Base-by-base conservation (phyloP, 2,888 invertebrate genomes). In the Listrodromus nycthemerus region DNA sequence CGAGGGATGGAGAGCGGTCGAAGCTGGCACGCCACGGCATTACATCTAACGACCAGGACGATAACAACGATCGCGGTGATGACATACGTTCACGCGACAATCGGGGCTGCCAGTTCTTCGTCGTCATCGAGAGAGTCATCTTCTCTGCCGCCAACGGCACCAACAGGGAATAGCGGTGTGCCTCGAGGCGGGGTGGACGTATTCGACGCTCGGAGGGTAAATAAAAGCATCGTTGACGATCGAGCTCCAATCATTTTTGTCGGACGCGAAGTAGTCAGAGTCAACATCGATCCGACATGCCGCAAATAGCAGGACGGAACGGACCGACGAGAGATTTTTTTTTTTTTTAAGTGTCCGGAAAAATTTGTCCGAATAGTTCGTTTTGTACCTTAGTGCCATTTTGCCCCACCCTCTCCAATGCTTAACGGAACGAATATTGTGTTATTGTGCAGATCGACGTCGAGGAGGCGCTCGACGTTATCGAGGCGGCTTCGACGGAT, bases 381-480 rank as follows among this genome's bases (percentile, higher is more conserved):
- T 45, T 45, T 45, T 45, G 41, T 5, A 13, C 41, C 16, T 13
- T 1, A 3, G 13, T 16, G 41, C 16, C 2, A 45, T 45, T 45
- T 45, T 10, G 41, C 41, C 41, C 13, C 41, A 16, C 13, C 0
- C 16, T 45, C 41, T 4, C 41, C 16, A 16, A 16, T 45, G 16
- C 13, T 45, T 16, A 61, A n/a, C 30, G 61, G 61, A 61, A 21
- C 24, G 10, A 55, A 55, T 24, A 10, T 55, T 24, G 55, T 24
- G 24, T 45, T 55, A 61, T 65, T 50, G 21, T 48, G 21, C 63
- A 84, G 95, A 95, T 95, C 90, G 95, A 95, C 91, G 93, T 96
- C 89, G 96, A 96, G 90, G 95, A 95, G 61, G 96, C 96, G 1
- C 93, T 97, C 89, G 95, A 96, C 85, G 95, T 96, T 84, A 96